Conservation (phyloP, 2,113 vertebrate species). For the Meriones unguiculatus region DNA sequence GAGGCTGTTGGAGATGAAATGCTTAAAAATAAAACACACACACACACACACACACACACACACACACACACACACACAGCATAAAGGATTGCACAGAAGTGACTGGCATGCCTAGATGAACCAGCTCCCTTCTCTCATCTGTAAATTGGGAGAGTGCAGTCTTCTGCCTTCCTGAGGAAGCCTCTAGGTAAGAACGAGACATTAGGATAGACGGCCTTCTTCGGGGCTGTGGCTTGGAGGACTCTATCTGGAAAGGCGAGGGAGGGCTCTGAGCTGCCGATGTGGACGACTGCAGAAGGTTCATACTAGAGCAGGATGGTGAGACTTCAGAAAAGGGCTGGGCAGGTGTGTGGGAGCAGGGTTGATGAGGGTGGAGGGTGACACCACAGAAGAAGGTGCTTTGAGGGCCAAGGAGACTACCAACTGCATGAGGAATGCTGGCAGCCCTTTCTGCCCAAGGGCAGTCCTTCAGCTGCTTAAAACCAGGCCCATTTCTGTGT, state of each 20-base stretch:
- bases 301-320: background rate
- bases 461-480: background rate
- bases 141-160: accelerated
- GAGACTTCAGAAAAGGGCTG: background rate
- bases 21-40: background rate
- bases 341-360: background rate
- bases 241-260: background rate
- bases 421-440: accelerated
- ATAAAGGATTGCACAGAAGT: background rate
- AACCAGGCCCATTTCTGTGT: slow-evolving; percentile 19
- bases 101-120: accelerated
- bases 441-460: background rate
- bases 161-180: background rate
- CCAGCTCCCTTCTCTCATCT: too few species aligned
- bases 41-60: background rate
- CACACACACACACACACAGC: background rate
- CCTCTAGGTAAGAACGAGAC: background rate
- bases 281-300: background rate
- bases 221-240: too few species aligned
- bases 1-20: background rate
- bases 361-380: background rate
- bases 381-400: background rate
- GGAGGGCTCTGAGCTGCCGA: background rate
- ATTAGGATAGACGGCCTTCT: background rate
- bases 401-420: accelerated